Base-by-base conservation (phyloP, 1,140 invertebrate genomes). In the Achatina immaculata region DNA sequence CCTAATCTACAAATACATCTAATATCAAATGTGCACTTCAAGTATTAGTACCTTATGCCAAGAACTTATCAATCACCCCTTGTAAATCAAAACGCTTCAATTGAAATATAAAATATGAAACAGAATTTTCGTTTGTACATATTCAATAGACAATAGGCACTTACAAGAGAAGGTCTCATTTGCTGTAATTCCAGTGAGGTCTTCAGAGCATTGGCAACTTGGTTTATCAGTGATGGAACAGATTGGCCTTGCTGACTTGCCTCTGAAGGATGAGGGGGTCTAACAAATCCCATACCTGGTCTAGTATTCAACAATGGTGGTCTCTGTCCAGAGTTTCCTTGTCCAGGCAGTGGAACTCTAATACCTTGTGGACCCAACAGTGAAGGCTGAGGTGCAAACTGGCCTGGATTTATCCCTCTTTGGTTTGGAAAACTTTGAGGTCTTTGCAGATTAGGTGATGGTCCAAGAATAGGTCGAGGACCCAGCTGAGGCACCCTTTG, bases 141-240 rank as follows among this genome's bases (percentile, higher is more conserved):
- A n/a, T n/a, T n/a, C n/a, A n/a, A n/a, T n/a, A n/a, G n/a, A n/a
- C n/a, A n/a, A 62, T 31, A 6, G 1, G 28, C 16, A 62, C 58
- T 62, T 62, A 62, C 58, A 62, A 62, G 21, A 31, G 58, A 34
- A 62, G 58, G 16, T 34, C 58, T 62, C 58, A 4, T n/a, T 16
- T 28, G 58, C 16, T 31, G 58, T 2, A 34, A 19, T 36, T 3
- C 45, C 42, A 51, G 7, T 16, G 45, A 51, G 31, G 72, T 48
- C 55, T 77, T 45, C 31, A 51, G 6, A 38, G 42, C 31, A 38
- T 40, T 43, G 31, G 65, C 62, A 1, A 68, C 40, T 42, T 58
- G 65, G 11, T 78, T 42, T 16, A 78, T 42, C 16, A 78, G 62
- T 40, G 62, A 66, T 43, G 76, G 76, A 36, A 78, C 28, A 16